A percentile compares a stretch with the other conserved stretches of the same genome.
phyloP scores from a whole-genome alignment of 2,113 vertebrate species.

The Scolopax mira region DNA sequence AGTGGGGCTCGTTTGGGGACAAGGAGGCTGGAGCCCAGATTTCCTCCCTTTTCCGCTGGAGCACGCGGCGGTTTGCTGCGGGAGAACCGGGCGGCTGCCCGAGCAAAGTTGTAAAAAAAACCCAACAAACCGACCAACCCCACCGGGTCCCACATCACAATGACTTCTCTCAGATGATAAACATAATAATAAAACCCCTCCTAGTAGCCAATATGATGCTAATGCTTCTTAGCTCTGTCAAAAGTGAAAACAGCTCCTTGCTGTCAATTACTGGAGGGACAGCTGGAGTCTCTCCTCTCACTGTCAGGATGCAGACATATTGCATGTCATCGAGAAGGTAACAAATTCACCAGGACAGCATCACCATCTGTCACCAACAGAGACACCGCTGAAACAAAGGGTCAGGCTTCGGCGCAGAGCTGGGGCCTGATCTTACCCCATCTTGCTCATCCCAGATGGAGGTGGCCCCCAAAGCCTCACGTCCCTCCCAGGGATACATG shows the following conservation, averaged over 20 bases:
- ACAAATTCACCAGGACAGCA: slow-evolving; percentile 85
- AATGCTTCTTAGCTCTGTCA: slow-evolving; percentile 74
- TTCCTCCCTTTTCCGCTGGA: slow-evolving; percentile 10
- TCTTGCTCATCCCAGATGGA: not conserved
- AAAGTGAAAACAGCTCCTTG: slow-evolving; percentile 70
- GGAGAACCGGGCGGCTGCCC: not conserved
- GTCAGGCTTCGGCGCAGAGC: slow-evolving; percentile 64
- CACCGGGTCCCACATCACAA: slow-evolving; percentile 25
- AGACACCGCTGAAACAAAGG: slow-evolving; percentile 80
- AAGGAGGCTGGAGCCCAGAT: not conserved
- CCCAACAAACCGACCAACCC: not conserved
- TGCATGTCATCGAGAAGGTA: slow-evolving; percentile 89
- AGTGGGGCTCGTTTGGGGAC: not conserved
- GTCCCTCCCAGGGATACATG: accelerated
- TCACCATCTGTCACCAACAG: slow-evolving; percentile 89
- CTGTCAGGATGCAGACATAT: slow-evolving; percentile 86
- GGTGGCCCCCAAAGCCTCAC: not conserved
- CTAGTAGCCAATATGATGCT: slow-evolving; percentile 67
- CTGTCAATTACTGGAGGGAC: slow-evolving; percentile 79
- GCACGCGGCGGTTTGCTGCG: not conserved
- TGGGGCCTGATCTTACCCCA: slow-evolving; percentile 46
- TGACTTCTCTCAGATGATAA: slow-evolving; percentile 54
- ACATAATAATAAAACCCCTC: slow-evolving; percentile 55
- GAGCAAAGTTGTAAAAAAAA: not conserved
- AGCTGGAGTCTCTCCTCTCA: slow-evolving; percentile 85